A percentile compares a stretch with the other conserved stretches of the same genome.
phyloP scores from a whole-genome alignment of 2,797 vertebrate genomes.

The Tamandua tetradactyla region DNA sequence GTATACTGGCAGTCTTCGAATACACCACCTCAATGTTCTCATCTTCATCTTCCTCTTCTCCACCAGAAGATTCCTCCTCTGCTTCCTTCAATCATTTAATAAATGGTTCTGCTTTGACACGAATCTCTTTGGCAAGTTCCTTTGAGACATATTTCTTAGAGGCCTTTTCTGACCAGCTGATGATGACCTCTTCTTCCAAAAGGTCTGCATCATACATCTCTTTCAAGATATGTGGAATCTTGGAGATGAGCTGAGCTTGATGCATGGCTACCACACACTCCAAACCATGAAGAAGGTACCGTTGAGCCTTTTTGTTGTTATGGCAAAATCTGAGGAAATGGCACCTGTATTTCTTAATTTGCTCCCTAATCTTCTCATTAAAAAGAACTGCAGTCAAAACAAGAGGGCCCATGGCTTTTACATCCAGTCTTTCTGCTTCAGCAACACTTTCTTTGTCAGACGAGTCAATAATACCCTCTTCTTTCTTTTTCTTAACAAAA shows the following conservation, averaged over 20 bases:
- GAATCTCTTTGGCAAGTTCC: slow-evolving; percentile 99
- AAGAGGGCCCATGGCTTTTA: too few species aligned
- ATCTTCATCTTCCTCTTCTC: slow-evolving; percentile 92
- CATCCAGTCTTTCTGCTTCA: too few species aligned
- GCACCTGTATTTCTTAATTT: too few species aligned
- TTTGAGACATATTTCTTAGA: slow-evolving; percentile 99
- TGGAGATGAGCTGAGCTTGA: slow-evolving; percentile 91
- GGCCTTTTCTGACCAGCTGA: slow-evolving; percentile 84
- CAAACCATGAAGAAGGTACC: slow-evolving; percentile 93
- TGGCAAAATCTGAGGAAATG: too few species aligned
- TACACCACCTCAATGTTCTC: slow-evolving; percentile 89
- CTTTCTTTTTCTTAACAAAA: too few species aligned
- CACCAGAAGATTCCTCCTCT: slow-evolving; percentile 97
- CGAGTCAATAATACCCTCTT: too few species aligned
- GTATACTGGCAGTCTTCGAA: too few species aligned
- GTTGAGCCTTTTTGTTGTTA: slow-evolving; percentile 75
- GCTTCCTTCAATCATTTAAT: slow-evolving; percentile 99
- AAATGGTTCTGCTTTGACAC: slow-evolving; percentile 96
- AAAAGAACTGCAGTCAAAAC: too few species aligned
- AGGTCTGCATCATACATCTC: slow-evolving; percentile 82
- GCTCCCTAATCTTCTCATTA: too few species aligned
- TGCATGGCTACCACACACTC: slow-evolving; percentile 95
- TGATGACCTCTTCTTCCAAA: too few species aligned
- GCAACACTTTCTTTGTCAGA: too few species aligned
- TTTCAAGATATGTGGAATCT: slow-evolving; percentile 94